Evolutionary conservation across 2,113 vertebrate species (phyloP), one percentile per base, ranked within the genome.

Genomic region (Zosterops pallidus): DNA sequence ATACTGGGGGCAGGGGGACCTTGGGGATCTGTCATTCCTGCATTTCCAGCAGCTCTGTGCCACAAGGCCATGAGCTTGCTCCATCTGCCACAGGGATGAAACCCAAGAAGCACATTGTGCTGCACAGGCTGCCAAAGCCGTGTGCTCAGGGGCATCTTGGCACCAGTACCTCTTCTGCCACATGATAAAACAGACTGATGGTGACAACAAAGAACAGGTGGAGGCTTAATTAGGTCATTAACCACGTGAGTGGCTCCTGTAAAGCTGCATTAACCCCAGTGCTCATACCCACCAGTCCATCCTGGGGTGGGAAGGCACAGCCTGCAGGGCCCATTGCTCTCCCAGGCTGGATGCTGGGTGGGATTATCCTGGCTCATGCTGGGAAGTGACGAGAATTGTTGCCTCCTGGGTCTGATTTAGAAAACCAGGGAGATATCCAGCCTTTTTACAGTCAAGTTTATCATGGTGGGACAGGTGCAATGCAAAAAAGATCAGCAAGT

Each of bases 151-250:
- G 56, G 72, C 15, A 82, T 17, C 75, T 22, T 92, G 84, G 86
- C 95, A 92, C 72, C 60, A 17, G 33, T 0, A 0, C 9, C 41
- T 72, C 83, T 31, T 44, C 93, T 89, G 83, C 84, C 79, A 79
- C 56, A 25, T 19, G 91, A 74, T n/a, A 63, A 56, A 86, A 68
- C 83, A 96, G 79, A n/a, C 52, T 24, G 89, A 29, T 65, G 91
- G 50, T 90, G 95, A 96, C 75, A 95, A 77, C 16, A 63, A 56
- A 83, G 72, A 94, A 56, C 96, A 97, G 96, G 95, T 97, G 96
- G 75, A 72, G 65, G 76, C 76, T 92, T 96, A 93, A 95, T 86
- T 42, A 82, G 86, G 70, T 79, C 92, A 60, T 83, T 18, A 47
- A 71, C 39, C 86, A 37, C 3, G 47, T 62, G 82, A 83, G 39